Base-by-base conservation (phyloP, 2,888 invertebrate genomes). In the Altica lythri region DNA sequence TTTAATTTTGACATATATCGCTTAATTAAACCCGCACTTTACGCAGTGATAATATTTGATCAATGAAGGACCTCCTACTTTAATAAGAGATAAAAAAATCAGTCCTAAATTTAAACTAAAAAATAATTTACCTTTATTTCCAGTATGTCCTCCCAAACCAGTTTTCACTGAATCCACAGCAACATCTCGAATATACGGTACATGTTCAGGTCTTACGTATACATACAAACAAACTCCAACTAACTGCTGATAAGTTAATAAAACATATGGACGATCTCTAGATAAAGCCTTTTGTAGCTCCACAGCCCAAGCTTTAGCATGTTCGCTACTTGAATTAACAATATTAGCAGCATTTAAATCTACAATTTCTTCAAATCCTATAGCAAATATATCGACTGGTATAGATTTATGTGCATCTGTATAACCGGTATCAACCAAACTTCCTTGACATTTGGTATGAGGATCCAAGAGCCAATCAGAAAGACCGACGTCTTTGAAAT, bases 361-460 rank as follows among this genome's bases (percentile, higher is more conserved):
- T 6, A 99, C 98, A 63, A 99, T 97, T 81, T 99, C 99, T 77
- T 99, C 95, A 78, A 99, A 97, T 12, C 99, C 99, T 72, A 99
- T 90, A 1, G 96, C 97, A 79, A 90, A 98, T 56, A 99, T 90
- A 77, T 99, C 99, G 45, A 91, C 88, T 12, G 92, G 88, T 55
- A 80, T 80, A 18, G 67, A 62, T 47, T 65, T 64, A 40, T 73
- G 71, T 44, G 79, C 78, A 29, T 78, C 74, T 0, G 76, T 72
- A 65, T 77, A 77, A 48, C 75, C 75, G 1, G 79, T 74, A 69
- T 81, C 78, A 0, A 81, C 77, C 25, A 81, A 68, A 12, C 74
- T 64, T 30, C 68, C 69, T 14, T 65, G 55, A n/a, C 81, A 77
- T 58, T 81, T 73, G 58, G 84, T 82, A 48, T 87, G 88, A 35